Evolutionary conservation across 2,113 vertebrate genomes (phyloP), one percentile per base, ranked within the genome.

Genomic region (Rhinoptilus africanus): DNA sequence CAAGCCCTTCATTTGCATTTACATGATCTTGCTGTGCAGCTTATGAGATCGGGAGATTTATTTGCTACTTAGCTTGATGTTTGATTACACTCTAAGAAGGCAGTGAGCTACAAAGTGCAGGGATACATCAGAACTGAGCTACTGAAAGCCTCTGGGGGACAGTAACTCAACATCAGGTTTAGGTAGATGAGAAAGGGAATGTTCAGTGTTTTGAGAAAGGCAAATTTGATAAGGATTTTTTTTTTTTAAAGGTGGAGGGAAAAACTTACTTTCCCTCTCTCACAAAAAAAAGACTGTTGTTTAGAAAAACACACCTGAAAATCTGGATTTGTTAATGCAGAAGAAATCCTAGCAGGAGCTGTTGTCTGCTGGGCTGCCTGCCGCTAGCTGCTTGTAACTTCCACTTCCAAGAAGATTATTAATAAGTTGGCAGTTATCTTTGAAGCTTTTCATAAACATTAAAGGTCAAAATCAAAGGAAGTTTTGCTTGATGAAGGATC

Each of bases 1-100:
- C 98, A 98, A 98, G 98, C 97, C 98, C 98, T 98, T 99, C 99
- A 99, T 99, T 99, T 99, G 99, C 99, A 99, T 99, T 98, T 98
- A 99, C 99, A 99, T 98, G 98, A 99, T 99, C 99, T 99, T 84
- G 98, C 99, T 99, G 99, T 98, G 98, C 98, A 97, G 98, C 99
- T 98, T 96, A 97, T 97, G 98, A 98, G 98, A 98, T 97, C 91
- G 96, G 96, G 98, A 99, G 99, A 99, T 99, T 99, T 99, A 99
- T 99, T 99, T 98, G 98, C 98, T 98, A 98, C 98, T 98, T 98
- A 98, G 98, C 97, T 96, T 97, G 98, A 98, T 99, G 99, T 99
- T 99, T 99, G 99, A 99, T 99, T 99, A 98, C 98, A 98, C 98
- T 98, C 95, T 54, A 98, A 97, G 97, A 98, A 98, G 97, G 97